Base-by-base conservation (phyloP, 2,113 vertebrate species). In the Haemorhous mexicanus region DNA sequence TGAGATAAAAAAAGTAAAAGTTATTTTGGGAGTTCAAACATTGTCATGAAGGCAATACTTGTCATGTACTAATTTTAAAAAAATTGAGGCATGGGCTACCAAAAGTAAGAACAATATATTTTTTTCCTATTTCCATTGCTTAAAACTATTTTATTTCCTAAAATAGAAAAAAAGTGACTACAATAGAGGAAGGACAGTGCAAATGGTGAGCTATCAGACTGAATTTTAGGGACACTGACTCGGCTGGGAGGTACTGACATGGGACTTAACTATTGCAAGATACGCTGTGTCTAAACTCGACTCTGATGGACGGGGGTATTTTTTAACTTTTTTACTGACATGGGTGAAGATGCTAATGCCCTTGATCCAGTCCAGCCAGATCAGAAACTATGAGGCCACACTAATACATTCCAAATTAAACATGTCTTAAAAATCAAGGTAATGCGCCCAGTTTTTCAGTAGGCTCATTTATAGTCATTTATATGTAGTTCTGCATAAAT, bases 201-300 rank as follows among this genome's bases (percentile, higher is more conserved):
- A 59, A 41, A 59, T 39, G 4, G 9, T 6, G 6, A 89, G 3
- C 10, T 58, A 7, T 59, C 19, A 59, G n/a, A 2, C 11, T n/a
- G 26, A 69, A 32, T 30, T 61, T 74, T 77, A 80, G 21, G 10
- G 30, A 39, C 14, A 35, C 11, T 55, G 44, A 64, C 21, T 69
- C 22, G 62, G 15, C 3, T 21, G 26, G 8, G 15, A 67, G 10
- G 2, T 62, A 28, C 9, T 41, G 58, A 50, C 28, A 39, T 2
- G 7, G 4, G 3, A 46, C 13, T 11, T 6, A 17, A 7, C 37
- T 64, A 11, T 19, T 72, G 22, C 50, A 37, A 80, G 10, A 30
- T 56, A 26, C 0, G 0, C 7, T 32, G 6, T 74, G 2, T 37
- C 30, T 77, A 61, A 84, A 50, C 17, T 52, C 2, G 0, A 17